Evolutionary conservation across 2,797 vertebrate genomes (phyloP), one percentile per base, ranked within the genome.

Genomic region (Sebastolobus alascanus): DNA sequence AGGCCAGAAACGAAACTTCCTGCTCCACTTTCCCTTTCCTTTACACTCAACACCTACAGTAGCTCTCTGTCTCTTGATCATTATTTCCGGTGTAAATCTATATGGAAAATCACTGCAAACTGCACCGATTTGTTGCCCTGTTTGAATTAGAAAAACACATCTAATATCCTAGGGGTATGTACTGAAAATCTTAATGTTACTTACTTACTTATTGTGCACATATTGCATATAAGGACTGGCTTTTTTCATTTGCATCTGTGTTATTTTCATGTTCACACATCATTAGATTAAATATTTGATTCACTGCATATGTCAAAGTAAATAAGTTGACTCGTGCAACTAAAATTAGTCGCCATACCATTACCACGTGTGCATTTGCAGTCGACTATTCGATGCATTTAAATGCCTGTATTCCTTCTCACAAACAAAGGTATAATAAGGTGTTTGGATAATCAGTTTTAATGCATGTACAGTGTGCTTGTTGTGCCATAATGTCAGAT

Each of bases 1-100:
- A 91, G 86, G 90, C 89, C 89, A 78, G 80, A 90, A 77, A 82
- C 68, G 46, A 82, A 91, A 91, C 83, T 83, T 87, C 86, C 83
- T 89, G 86, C 80, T 89, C 87, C 67, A 86, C 64, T 88, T 89
- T 85, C 76, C 56, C 75, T 81, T 72, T 63, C 40, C 46, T 80
- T 0, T 46, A 46, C 50, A 33, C 60, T 82, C 20, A 60, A 73
- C 73, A 77, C 58, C 52, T 46, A 31, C 18, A 20, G 46, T 50
- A 50, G 46, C 29, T 76, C 38, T 86, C 67, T 82, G 33, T 70
- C 18, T 69, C 67, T 83, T 25, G 37, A 61, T 84, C n/a, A 63
- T 77, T 68, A 33, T 66, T 79, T 73, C 20, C 35, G 37, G n/a
- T 43, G 13, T 63, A 73, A 65, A 60, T 56, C 37, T 25, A 31